Conservation (phyloP, 2,888 invertebrate species). For the Phortica okadai region DNA sequence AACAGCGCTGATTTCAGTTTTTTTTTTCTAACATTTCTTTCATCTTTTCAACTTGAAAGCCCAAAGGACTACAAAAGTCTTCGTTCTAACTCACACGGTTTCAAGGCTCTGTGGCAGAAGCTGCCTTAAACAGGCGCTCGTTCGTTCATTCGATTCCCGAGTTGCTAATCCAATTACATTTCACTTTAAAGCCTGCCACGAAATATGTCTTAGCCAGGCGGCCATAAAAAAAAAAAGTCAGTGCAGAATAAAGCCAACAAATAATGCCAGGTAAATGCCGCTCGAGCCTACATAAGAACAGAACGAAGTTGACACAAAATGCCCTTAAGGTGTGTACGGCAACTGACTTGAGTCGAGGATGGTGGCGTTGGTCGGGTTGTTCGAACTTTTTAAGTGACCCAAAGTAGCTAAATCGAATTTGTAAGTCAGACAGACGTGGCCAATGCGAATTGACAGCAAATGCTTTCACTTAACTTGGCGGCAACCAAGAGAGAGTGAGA, state of each 20-base stretch:
- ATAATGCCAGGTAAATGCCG: slow-evolving; percentile 10
- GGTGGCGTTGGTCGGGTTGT: neutral
- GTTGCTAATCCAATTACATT: slow-evolving; percentile 32
- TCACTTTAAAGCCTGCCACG: slow-evolving; percentile 24
- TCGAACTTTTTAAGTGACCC: slow-evolving; percentile 25
- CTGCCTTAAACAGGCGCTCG: neutral
- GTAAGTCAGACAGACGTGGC: slow-evolving; percentile 9
- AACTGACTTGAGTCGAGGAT: neutral
- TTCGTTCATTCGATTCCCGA: neutral
- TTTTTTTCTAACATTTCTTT: slow-evolving; percentile 5
- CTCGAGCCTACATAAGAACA: neutral
- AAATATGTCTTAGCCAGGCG: neutral
- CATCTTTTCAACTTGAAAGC: neutral
- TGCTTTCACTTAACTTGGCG: neutral
- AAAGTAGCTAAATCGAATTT: slow-evolving; percentile 28
- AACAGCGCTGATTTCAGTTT: slow-evolving; percentile 17
- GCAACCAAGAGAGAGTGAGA: too few species aligned
- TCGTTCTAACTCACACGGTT: neutral
- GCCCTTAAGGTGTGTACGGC: neutral
- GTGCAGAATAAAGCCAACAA: neutral
- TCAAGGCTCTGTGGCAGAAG: neutral
- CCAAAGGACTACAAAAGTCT: slow-evolving; percentile 14
- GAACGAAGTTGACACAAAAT: neutral
- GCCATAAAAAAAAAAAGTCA: neutral
- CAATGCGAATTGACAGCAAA: slow-evolving; percentile 13